Evolutionary conservation across 1,140 invertebrate genomes (phyloP), one percentile per base, ranked within the genome.

Genomic region (Halictus rubicundus): DNA sequence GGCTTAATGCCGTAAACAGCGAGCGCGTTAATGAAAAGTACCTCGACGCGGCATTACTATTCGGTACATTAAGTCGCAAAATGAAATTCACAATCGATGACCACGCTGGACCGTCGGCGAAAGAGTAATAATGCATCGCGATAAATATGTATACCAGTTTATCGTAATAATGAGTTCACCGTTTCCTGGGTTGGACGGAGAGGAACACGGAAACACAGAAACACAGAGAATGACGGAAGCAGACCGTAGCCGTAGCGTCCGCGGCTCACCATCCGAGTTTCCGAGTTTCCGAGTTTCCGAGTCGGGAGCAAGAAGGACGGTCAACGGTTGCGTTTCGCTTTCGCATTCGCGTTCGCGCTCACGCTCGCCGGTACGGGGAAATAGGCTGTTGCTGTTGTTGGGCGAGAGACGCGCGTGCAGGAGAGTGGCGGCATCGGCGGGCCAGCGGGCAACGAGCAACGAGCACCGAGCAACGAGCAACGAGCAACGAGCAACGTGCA

Each of bases 31-130:
- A 92, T 92, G 90, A 91, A 91, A 91, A 92, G 89, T 91, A 88
- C 90, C 84, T 87, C 89, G 84, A 87, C 86, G 84, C 82, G 84
- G 76, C 87, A 91, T 90, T 91, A 92, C 91, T 91, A 92, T 92
- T 92, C 91, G 89, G 80, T 92, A 92, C 91, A 92, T 92, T 92
- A 90, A 91, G 90, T 92, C 87, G 88, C 86, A 85, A 90, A 92
- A 92, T 92, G 90, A 92, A 92, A 91, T 92, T 92, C 74, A 85
- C 84, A 91, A 92, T 92, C 91, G 87, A 90, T 91, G 90, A 91
- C 88, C 87, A 82, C 88, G 86, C 83, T 73, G 75, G 71, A 85
- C 77, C 88, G 80, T 85, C 86, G 86, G 83, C 89, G 85, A 90
- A 90, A 90, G 89, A 90, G 86, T 89, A 85, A 90, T 90, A 89